These are phyloP conservation scores for Lethenteron reissneri DNA, from an alignment of 2,113 vertebrate species.

Conservation along the genomic window DNA sequence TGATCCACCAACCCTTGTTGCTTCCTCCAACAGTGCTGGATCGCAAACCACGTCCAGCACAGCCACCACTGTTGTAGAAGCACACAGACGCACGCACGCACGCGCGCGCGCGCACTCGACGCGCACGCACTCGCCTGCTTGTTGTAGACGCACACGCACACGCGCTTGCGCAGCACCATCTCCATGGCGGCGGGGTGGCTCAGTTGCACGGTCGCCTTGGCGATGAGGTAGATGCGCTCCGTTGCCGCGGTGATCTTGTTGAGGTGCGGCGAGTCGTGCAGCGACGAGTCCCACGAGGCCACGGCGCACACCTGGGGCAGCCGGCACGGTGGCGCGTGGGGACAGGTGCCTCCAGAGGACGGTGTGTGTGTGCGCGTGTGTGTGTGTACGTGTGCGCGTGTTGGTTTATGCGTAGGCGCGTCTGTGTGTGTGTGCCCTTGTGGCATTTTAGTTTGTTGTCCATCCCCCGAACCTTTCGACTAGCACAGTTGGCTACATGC, in stretches of 20 bases:
- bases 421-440: no score
- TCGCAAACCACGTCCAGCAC: background rate
- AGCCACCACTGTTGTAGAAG: background rate
- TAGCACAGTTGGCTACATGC: no score
- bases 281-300: constrained; percentile 90
- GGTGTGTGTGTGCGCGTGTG: no score
- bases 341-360: no score
- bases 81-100: background rate
- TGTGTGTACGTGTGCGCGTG: background rate
- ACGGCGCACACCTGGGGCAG: constrained; percentile 43
- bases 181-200: constrained; percentile 87
- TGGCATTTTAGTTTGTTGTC: no score
- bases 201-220: constrained; percentile 79
- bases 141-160: constrained; percentile 88
- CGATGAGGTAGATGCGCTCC: constrained; percentile 76
- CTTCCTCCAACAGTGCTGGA: background rate
- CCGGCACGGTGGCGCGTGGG: background rate
- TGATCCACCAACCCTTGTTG: background rate
- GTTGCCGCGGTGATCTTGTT: constrained; percentile 66
- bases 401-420: background rate
- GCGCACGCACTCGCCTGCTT: constrained; percentile 45
- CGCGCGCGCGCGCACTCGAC: background rate
- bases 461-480: no score
- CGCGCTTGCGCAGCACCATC: constrained; percentile 70
- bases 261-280: constrained; percentile 73